Percentiles rank a stretch among this genome's conserved stretches.
Conservation (phyloP, 2,888 invertebrate genomes). For the Nymphalis polychloros region DNA sequence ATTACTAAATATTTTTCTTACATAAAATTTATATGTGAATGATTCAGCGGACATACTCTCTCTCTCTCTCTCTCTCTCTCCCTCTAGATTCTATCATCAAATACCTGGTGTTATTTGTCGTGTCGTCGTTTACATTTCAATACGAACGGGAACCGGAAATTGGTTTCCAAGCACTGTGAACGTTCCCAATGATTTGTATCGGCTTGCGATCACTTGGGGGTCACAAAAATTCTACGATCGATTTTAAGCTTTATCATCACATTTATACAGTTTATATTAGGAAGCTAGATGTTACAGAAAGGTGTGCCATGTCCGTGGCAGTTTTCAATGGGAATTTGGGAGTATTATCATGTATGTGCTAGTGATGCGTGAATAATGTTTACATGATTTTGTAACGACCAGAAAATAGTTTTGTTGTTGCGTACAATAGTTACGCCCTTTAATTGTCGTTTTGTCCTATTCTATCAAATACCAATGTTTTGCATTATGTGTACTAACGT, state of each 20-base stretch:
- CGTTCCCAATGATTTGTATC: conserved; percentile 72
- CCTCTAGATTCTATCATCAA: conserved; percentile 29
- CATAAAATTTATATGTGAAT: background rate
- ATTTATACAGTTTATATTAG: conserved; percentile 1
- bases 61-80: background rate
- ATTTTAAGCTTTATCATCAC: conserved; percentile 16
- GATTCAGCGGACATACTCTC: background rate
- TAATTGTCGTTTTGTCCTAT: too few species aligned
- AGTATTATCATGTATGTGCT: conserved; percentile 33
- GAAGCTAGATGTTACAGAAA: conserved; percentile 11
- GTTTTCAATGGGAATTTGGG: conserved; percentile 36
- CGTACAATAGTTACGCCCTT: conserved; percentile 1
- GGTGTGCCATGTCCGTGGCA: conserved; percentile 36
- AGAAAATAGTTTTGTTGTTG: conserved; percentile 3
- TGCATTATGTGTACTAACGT: too few species aligned
- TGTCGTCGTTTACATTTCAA: conserved; percentile 74
- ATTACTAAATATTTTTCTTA: background rate
- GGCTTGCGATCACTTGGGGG: conserved; percentile 36
- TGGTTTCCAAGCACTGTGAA: conserved; percentile 73
- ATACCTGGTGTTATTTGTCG: conserved; percentile 48
- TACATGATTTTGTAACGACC: conserved; percentile 18
- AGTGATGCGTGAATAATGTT: conserved; percentile 31
- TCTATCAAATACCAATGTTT: too few species aligned
- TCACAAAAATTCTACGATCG: background rate
- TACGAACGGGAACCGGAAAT: conserved; percentile 77